Evolutionary conservation across 2,113 vertebrate species (phyloP), one percentile per base, ranked within the genome.

Genomic region (Burhinus bistriatus): DNA sequence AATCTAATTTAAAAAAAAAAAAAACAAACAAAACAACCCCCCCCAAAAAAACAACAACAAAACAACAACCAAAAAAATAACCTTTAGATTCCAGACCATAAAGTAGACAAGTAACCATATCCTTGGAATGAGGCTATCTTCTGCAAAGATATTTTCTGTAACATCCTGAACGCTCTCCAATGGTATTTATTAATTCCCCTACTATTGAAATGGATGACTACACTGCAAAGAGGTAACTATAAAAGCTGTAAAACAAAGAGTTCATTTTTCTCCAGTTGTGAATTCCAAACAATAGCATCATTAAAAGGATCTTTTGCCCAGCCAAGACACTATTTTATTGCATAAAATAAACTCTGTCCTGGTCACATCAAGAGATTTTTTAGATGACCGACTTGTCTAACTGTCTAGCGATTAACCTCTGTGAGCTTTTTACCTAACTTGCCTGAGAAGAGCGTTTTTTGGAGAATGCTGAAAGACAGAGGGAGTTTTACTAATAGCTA

Each of bases 401-500:
- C 71, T 62, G 25, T 45, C 32, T 47, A 62, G 49, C 42, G 87
- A 4, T 62, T 69, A 64, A 65, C 40, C 71, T 54, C 44, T 51
- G 36, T 23, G 52, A 64, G 72, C 44, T 69, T 70, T 83, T 66
- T 36, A 54, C 34, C 54, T 36, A 44, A 51, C 45, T 54, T 83
- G 15, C 52, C 30, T 2, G 7, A 91, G 51, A 59, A 87, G 13
- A 32, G 32, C 47, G 16, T 5, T 57, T 93, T 87, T 57, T 73
- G 32, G 38, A 94, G 61, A 93, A 52, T 11, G 66, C 72, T 83
- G 55, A 57, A 89, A 96, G 85, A 80, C 64, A 94, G 82, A 91
- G 54, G 59, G 64, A 42, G 59, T 44, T 94, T 91, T 69, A 85
- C 78, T 95, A 96, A 95, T 88, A 83, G 84, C 70, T 93, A 3